Conservation (phyloP, 2,797 vertebrate genomes). For the Astyanax mexicanus region DNA sequence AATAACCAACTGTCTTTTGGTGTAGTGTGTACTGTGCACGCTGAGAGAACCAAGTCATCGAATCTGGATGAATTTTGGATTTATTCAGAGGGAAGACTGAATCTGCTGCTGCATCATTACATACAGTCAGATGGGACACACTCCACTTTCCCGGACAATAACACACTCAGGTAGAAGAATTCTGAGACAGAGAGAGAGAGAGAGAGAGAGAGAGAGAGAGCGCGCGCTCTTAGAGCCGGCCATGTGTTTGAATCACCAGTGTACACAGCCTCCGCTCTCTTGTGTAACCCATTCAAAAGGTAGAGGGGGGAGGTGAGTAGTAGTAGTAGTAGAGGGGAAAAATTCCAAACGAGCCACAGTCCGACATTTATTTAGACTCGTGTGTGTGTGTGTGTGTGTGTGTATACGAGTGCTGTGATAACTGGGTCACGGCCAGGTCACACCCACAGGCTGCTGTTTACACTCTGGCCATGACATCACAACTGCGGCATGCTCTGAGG, state of each 20-base stretch:
- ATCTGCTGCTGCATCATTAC: too few relatives aligned
- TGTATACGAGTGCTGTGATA: constrained; percentile 46
- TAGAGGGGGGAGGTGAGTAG: not conserved
- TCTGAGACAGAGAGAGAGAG: too few relatives aligned
- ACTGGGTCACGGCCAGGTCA: constrained; percentile 62
- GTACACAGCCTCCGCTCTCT: constrained; percentile 26
- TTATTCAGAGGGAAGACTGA: too few relatives aligned
- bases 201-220: too few relatives aligned
- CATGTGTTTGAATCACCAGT: constrained; percentile 16
- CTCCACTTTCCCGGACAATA: too few relatives aligned
- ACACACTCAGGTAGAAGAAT: too few relatives aligned
- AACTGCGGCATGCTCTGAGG: constrained; percentile 26
- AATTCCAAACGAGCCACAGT: constrained; percentile 28
- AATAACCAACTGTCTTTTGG: too few relatives aligned
- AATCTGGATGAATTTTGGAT: too few relatives aligned
- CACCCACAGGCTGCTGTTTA: constrained; percentile 58
- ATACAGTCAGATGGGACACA: too few relatives aligned
- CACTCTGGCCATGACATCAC: constrained; percentile 57
- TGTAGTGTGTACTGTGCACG: too few relatives aligned
- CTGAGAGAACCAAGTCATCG: too few relatives aligned
- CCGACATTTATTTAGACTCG: constrained; percentile 47
- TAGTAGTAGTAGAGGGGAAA: not conserved
- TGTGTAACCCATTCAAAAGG: constrained; percentile 21
- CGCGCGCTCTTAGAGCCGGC: not conserved
- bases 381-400: constrained; percentile 41